A percentile compares a stretch with the other conserved stretches of the same genome.
Evolutionary conservation across 2,797 vertebrate genomes (phyloP).

Genomic region (Sus cebifrons): DNA sequence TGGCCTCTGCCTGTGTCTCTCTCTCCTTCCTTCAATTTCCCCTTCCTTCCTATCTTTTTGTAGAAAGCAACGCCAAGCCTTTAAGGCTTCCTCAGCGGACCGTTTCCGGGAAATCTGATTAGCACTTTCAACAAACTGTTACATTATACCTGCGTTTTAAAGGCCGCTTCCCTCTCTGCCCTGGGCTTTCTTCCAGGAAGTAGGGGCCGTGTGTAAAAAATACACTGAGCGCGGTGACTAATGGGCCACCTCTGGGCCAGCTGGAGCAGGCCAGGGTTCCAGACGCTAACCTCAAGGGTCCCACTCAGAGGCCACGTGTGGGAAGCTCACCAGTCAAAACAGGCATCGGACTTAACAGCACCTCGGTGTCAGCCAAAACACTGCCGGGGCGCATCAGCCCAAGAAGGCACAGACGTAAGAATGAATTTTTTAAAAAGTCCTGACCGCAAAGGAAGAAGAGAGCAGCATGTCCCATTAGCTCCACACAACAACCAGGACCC

Average conservation of each 20-base stretch:
- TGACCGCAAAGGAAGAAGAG: not conserved
- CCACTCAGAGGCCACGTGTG: conserved; percentile 2
- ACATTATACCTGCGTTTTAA: conserved; percentile 42
- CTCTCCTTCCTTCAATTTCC: not conserved
- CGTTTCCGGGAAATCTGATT: conserved; percentile 60
- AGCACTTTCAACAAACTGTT: conserved; percentile 68
- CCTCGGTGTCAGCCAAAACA: conserved; percentile 47
- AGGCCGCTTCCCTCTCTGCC: not conserved
- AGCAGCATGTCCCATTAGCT: not conserved
- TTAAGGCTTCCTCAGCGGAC: not conserved
- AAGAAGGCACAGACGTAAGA: conserved; percentile 66
- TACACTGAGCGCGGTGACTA: not conserved
- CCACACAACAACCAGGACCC: not conserved
- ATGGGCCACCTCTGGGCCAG: not conserved
- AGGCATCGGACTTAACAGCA: conserved; percentile 44
- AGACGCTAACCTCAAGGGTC: conserved; percentile 41
- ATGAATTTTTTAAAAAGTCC: conserved; percentile 30
- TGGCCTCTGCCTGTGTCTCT: too few species aligned
- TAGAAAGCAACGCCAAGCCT: conserved; percentile 21
- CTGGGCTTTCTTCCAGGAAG: conserved; percentile 28
- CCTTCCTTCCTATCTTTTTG: not conserved
- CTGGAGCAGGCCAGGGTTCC: not conserved
- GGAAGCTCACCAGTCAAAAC: not conserved
- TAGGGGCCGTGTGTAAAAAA: not conserved
- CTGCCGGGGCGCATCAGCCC: conserved; percentile 53